Conservation (phyloP, 2,888 invertebrate species). For the Melanophora roralis region DNA sequence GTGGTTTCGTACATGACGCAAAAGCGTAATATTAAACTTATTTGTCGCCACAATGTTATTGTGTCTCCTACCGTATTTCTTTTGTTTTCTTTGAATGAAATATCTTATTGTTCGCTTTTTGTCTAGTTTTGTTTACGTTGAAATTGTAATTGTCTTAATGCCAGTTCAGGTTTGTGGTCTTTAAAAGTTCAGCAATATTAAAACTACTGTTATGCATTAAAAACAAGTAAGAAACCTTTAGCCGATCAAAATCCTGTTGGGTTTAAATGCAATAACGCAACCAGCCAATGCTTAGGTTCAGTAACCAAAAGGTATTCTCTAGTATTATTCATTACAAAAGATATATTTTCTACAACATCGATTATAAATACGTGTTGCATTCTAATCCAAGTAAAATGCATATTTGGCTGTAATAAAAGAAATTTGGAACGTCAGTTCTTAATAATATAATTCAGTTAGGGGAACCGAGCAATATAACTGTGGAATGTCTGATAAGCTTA, state of each 20-base stretch:
- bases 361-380: too few species aligned
- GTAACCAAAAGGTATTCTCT: too few species aligned
- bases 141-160: slow-evolving; percentile 47
- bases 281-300: slow-evolving; percentile 29
- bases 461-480: too few species aligned
- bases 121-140: slow-evolving; percentile 3
- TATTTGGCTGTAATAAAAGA: too few species aligned
- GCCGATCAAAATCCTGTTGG: not conserved
- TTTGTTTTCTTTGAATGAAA: not conserved
- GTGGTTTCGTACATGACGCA: not conserved
- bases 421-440: too few species aligned
- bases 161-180: slow-evolving; percentile 22
- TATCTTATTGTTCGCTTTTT: not conserved
- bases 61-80: slow-evolving; percentile 43
- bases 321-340: too few species aligned
- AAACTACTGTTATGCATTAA: not conserved
- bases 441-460: too few species aligned
- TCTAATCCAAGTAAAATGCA: too few species aligned
- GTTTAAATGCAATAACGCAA: slow-evolving; percentile 13
- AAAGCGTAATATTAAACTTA: slow-evolving; percentile 33
- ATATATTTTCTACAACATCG: slow-evolving; percentile 23
- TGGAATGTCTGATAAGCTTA: too few species aligned
- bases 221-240: too few species aligned
- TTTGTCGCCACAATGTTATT: slow-evolving; percentile 54
- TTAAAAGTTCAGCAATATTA: not conserved